These are phyloP conservation scores for Zaprionus lachaisei DNA, from an alignment of 1,140 invertebrate genomes.

Conservation along the genomic window DNA sequence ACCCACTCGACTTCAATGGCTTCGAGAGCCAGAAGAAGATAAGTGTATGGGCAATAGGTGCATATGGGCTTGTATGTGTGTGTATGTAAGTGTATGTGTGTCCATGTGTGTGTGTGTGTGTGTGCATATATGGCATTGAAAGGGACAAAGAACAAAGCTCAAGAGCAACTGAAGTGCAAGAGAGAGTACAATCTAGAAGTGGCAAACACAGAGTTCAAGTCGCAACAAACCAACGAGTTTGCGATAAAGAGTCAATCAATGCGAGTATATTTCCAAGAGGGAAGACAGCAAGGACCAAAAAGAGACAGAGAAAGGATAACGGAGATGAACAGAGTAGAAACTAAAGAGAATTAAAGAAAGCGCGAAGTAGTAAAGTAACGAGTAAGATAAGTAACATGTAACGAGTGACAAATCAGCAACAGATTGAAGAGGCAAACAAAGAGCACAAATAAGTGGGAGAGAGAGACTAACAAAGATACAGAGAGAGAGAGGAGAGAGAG, in stretches of 20 bases:
- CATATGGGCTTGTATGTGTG: neutral
- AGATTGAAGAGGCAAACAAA: too few relatives aligned
- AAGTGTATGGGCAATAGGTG: neutral
- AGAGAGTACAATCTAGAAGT: neutral
- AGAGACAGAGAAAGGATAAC: neutral
- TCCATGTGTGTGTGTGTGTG: neutral
- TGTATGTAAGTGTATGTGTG: neutral
- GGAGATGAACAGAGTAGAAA: too few relatives aligned
- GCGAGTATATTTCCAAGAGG: neutral
- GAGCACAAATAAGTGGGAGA: too few relatives aligned
- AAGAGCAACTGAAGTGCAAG: conserved; percentile 9
- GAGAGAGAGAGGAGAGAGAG: too few relatives aligned
- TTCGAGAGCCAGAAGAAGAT: neutral
- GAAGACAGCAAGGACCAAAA: neutral
- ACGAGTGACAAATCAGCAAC: too few relatives aligned
- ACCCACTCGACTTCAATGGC: neutral
- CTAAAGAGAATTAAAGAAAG: neutral
- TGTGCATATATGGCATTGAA: neutral
- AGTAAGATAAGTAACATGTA: too few relatives aligned
- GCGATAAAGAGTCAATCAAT: neutral
- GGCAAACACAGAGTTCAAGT: neutral
- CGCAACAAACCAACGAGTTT: neutral
- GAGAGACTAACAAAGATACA: too few relatives aligned
- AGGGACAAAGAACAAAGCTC: conserved; percentile 12
- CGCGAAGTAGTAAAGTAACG: too few relatives aligned